Conservation (phyloP, 2,113 vertebrate species). For the Platichthys flesus region DNA sequence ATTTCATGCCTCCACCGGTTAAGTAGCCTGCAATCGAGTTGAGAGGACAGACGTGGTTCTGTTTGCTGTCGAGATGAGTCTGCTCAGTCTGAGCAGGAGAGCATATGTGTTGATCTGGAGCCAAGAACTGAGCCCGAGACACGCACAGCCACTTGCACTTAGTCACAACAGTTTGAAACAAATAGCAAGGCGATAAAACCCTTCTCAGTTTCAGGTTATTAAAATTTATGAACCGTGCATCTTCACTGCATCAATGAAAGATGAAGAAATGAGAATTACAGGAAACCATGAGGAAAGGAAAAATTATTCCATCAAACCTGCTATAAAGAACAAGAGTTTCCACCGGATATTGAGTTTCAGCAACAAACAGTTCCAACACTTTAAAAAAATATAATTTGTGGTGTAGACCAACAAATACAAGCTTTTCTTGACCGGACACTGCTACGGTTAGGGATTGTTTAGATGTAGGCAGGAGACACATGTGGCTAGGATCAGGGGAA, state of each 20-base stretch:
- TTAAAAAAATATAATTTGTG: not conserved
- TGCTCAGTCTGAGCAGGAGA: conserved; percentile 40
- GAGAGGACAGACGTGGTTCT: conserved; percentile 25
- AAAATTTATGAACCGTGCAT: conserved; percentile 43
- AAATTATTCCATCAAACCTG: conserved; percentile 2
- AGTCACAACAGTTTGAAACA: conserved; percentile 40
- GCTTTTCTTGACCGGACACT: not conserved
- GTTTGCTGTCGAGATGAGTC: conserved; percentile 49
- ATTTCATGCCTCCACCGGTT: conserved; percentile 54
- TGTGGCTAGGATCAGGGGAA: no score
- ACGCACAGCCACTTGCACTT: conserved; percentile 9
- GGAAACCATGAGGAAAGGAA: not conserved
- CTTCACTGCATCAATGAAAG: conserved; percentile 7
- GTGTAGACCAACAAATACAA: not conserved
- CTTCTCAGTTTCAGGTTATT: conserved; percentile 19
- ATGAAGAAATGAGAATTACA: conserved; percentile 8
- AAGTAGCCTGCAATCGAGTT: not conserved
- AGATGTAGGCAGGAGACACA: not conserved
- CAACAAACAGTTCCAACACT: not conserved
- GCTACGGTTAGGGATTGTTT: not conserved
- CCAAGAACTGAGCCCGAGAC: conserved; percentile 44
- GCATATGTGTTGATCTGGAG: conserved; percentile 46
- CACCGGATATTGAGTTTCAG: not conserved
- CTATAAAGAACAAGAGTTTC: not conserved
- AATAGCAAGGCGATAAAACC: conserved; percentile 29